phyloP scores from a whole-genome alignment of 2,113 vertebrate species.

The Gracilinanus agilis region DNA sequence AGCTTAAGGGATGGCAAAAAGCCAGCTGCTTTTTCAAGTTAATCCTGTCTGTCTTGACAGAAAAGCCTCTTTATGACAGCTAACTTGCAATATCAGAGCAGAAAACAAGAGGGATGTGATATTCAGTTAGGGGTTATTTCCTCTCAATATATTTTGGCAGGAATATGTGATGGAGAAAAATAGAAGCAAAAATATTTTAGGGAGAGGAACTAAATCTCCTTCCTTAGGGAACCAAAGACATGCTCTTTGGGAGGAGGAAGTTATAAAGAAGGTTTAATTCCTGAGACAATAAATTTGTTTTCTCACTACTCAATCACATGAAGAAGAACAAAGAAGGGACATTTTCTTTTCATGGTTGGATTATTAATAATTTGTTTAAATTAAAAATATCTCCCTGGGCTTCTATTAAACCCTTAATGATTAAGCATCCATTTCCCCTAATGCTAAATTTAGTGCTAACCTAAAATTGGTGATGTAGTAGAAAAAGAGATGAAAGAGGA shows the following conservation, averaged over 20 bases:
- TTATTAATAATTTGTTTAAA: too few relatives aligned
- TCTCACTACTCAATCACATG: too few relatives aligned
- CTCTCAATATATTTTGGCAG: background rate
- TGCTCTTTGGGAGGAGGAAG: background rate
- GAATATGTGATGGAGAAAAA: background rate
- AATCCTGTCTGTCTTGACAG: background rate
- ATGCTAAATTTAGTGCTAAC: too few relatives aligned
- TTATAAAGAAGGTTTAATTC: background rate
- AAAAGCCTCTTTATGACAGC: background rate
- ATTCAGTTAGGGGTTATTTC: background rate
- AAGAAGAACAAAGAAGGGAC: too few relatives aligned
- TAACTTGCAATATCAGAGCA: background rate
- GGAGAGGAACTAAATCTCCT: background rate
- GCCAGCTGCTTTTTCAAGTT: background rate
- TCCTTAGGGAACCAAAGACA: background rate
- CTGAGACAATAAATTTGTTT: background rate
- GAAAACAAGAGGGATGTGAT: background rate
- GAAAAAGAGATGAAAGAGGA: too few relatives aligned
- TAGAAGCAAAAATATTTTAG: background rate
- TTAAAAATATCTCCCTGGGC: too few relatives aligned
- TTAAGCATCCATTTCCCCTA: too few relatives aligned
- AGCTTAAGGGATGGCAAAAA: background rate
- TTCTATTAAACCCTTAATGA: too few relatives aligned
- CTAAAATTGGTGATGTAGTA: too few relatives aligned
- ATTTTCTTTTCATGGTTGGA: too few relatives aligned